These are phyloP conservation scores for Sarcophaga rosellei DNA, from an alignment of 2,888 invertebrate species.

Conservation along the genomic window DNA sequence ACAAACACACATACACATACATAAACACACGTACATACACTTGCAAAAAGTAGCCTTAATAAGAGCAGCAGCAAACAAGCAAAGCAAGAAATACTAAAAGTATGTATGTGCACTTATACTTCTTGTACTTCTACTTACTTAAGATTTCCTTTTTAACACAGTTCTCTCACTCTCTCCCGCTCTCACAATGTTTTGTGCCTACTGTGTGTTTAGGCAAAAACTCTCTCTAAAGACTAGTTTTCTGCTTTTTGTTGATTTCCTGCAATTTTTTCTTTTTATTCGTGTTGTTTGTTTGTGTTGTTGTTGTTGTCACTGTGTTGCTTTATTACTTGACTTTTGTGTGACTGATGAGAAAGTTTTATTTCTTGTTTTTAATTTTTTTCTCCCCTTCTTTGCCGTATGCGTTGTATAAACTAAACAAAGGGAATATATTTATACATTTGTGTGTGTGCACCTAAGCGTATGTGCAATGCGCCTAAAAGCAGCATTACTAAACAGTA, in stretches of 20 bases:
- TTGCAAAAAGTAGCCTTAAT: slow-evolving; percentile 9
- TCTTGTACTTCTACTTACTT: slow-evolving; percentile 40
- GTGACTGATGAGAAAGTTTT: slow-evolving; percentile 56
- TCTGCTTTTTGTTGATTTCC: slow-evolving; percentile 1
- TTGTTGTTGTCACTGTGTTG: slow-evolving; percentile 15
- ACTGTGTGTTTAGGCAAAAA: neutral
- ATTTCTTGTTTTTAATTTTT: slow-evolving; percentile 16
- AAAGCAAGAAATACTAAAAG: slow-evolving; percentile 51
- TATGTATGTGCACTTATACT: neutral
- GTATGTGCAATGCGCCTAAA: slow-evolving; percentile 20
- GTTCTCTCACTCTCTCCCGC: neutral
- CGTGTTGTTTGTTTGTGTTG: neutral
- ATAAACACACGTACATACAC: neutral
- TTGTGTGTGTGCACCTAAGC: slow-evolving; percentile 11
- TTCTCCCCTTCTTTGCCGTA: neutral
- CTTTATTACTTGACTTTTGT: slow-evolving; percentile 47
- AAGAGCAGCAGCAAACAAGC: neutral
- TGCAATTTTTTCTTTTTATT: neutral
- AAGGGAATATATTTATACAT: neutral
- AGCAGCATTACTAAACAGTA: slow-evolving; percentile 12
- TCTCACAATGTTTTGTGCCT: neutral
- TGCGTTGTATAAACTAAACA: neutral
- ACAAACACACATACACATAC: neutral
- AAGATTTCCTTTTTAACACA: slow-evolving; percentile 27
- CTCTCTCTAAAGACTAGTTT: neutral